These are phyloP conservation scores for Maniola hyperantus DNA, from an alignment of 2,888 invertebrate species.

Conservation along the genomic window DNA sequence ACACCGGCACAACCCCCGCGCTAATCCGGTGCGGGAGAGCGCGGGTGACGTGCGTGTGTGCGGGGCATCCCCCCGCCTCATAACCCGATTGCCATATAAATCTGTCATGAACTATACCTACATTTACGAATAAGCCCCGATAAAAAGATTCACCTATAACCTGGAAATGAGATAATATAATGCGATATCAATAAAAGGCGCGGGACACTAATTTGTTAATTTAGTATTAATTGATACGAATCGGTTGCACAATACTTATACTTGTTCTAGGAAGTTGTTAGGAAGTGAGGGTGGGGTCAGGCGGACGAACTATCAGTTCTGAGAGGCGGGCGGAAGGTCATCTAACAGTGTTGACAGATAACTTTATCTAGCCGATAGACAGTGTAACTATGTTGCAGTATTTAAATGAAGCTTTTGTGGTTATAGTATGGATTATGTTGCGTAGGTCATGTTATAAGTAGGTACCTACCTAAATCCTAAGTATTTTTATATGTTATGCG, in stretches of 20 bases:
- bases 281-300: slow-evolving; percentile 53
- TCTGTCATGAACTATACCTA: too few relatives aligned
- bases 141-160: slow-evolving; percentile 40
- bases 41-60: too few relatives aligned
- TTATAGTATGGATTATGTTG: not conserved
- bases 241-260: slow-evolving; percentile 37
- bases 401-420: not conserved
- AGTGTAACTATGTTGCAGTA: slow-evolving; percentile 17
- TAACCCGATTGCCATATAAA: too few relatives aligned
- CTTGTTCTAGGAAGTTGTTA: slow-evolving; percentile 50
- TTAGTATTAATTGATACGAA: slow-evolving; percentile 39
- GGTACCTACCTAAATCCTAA: too few relatives aligned
- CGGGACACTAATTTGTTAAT: slow-evolving; percentile 33
- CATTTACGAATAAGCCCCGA: slow-evolving; percentile 18
- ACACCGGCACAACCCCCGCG: too few relatives aligned
- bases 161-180: slow-evolving; percentile 37
- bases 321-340: slow-evolving; percentile 50
- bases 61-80: too few relatives aligned
- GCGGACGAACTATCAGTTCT: slow-evolving; percentile 55
- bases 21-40: too few relatives aligned
- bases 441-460: not conserved
- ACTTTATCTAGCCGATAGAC: slow-evolving; percentile 23
- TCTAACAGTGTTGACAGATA: slow-evolving; percentile 39
- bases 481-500: too few relatives aligned
- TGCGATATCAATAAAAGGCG: slow-evolving; percentile 38